These are phyloP conservation scores for Caradrina kadenii DNA, from an alignment of 2,888 invertebrate genomes.

Conservation along the genomic window DNA sequence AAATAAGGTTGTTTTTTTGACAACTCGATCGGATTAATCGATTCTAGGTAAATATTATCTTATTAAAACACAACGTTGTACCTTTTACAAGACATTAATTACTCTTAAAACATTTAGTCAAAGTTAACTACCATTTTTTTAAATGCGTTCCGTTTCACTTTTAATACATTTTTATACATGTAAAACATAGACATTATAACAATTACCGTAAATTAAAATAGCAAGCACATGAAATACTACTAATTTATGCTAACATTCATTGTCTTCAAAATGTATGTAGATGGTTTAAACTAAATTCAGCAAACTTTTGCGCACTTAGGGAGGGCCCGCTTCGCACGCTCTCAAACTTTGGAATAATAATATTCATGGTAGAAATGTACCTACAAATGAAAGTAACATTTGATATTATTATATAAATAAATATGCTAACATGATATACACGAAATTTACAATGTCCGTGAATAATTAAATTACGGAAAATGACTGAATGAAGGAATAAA, in stretches of 20 bases:
- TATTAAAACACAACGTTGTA: too few species aligned
- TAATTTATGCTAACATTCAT: slow-evolving; percentile 49
- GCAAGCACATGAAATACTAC: slow-evolving; percentile 36
- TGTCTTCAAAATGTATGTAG: slow-evolving; percentile 52
- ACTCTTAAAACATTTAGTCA: too few species aligned
- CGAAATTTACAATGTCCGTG: slow-evolving; percentile 49
- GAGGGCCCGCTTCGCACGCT: slow-evolving; percentile 31
- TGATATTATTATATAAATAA: slow-evolving; percentile 73
- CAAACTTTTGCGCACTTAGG: slow-evolving; percentile 57
- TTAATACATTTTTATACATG: too few species aligned
- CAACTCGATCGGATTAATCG: too few species aligned
- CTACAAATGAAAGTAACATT: slow-evolving; percentile 63
- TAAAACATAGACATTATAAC: too few species aligned
- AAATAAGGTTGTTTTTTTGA: background rate
- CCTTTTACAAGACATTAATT: too few species aligned
- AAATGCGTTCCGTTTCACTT: too few species aligned
- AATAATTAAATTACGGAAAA: slow-evolving; percentile 55
- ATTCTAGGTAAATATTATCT: too few species aligned
- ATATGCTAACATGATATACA: slow-evolving; percentile 52
- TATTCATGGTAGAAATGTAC: slow-evolving; percentile 59
- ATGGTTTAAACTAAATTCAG: slow-evolving; percentile 58
- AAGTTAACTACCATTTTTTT: too few species aligned
- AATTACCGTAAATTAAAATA: slow-evolving; percentile 39
- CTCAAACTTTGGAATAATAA: slow-evolving; percentile 53
- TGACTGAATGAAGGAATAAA: slow-evolving; percentile 28